Percentiles rank a stretch among this genome's conserved stretches.
These are phyloP conservation scores for Zosterops pallidus DNA, from an alignment of 2,113 vertebrate genomes.

Conservation along the genomic window DNA sequence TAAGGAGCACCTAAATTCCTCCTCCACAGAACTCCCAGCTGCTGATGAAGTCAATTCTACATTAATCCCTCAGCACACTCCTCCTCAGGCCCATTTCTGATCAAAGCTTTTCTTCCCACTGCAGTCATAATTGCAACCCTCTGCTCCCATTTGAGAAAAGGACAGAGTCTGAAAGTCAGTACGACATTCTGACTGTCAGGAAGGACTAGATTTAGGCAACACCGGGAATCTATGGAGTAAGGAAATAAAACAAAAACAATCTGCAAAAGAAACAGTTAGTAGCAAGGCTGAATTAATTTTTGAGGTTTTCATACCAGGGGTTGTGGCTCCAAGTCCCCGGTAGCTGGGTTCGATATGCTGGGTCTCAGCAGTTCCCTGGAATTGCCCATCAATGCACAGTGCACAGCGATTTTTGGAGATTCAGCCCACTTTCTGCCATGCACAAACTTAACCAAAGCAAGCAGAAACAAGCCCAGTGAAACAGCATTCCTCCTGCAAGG, in stretches of 20 bases:
- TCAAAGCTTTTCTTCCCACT: slow-evolving; percentile 26
- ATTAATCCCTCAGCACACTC: slow-evolving; percentile 40
- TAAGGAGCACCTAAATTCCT: slow-evolving; percentile 52
- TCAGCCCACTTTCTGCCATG: background rate
- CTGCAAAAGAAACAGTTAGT: background rate
- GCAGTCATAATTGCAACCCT: background rate
- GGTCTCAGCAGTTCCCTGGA: background rate
- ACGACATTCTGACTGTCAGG: background rate
- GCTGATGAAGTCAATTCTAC: slow-evolving; percentile 53
- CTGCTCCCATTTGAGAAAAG: background rate
- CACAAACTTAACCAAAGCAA: background rate
- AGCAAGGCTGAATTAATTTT: background rate
- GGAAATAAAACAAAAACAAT: background rate
- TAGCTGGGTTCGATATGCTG: background rate
- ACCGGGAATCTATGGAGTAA: background rate
- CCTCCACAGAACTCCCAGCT: slow-evolving; percentile 33
- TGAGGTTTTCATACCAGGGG: fast-evolving
- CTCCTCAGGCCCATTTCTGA: slow-evolving; percentile 8
- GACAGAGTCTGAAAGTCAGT: background rate
- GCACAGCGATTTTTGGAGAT: background rate
- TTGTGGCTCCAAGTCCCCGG: background rate
- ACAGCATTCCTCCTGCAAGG: background rate
- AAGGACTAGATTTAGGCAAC: background rate
- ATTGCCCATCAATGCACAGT: background rate
- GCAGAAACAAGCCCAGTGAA: background rate